A percentile compares a stretch with the other conserved stretches of the same genome.
Conservation (phyloP, 1,140 invertebrate species). For the Pseudomyrmex sp. region DNA sequence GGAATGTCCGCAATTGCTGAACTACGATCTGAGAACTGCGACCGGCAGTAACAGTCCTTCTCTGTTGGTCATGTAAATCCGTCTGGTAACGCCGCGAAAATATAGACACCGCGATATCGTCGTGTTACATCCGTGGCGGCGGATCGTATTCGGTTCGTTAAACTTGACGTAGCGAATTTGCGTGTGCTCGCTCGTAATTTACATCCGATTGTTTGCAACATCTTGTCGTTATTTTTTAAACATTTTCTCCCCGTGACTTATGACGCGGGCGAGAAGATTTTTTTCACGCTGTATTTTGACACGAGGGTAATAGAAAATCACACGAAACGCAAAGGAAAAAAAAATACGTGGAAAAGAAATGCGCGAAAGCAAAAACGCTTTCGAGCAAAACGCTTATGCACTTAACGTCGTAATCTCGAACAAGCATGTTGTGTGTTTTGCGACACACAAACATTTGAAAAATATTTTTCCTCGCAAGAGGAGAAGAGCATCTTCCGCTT, state of each 20-base stretch:
- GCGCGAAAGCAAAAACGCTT: too few species aligned
- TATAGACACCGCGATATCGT: constrained; percentile 36
- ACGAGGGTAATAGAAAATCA: too few species aligned
- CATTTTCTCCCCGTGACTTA: too few species aligned
- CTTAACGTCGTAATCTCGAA: not conserved
- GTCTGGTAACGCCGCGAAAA: constrained; percentile 10
- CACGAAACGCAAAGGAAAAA: too few species aligned
- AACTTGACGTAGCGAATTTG: not conserved
- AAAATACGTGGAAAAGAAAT: not conserved
- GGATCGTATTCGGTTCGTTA: constrained; percentile 11
- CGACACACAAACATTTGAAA: not conserved
- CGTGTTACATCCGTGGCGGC: not conserved
- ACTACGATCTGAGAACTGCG: constrained; percentile 20
- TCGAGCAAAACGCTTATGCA: too few species aligned
- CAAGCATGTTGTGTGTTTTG: too few species aligned
- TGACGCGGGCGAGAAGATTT: too few species aligned
- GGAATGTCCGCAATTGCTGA: constrained; percentile 33
- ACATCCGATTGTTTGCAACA: too few species aligned
- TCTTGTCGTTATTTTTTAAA: too few species aligned
- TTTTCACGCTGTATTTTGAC: too few species aligned
- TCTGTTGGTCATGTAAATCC: constrained; percentile 54
- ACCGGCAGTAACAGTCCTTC: constrained; percentile 6
- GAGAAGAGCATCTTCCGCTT: not conserved
- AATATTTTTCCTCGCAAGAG: constrained; percentile 4
- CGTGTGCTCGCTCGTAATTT: not conserved